Evolutionary conservation across 2,113 vertebrate species (phyloP), one percentile per base, ranked within the genome.

Genomic region (Australoheros scitulus): DNA sequence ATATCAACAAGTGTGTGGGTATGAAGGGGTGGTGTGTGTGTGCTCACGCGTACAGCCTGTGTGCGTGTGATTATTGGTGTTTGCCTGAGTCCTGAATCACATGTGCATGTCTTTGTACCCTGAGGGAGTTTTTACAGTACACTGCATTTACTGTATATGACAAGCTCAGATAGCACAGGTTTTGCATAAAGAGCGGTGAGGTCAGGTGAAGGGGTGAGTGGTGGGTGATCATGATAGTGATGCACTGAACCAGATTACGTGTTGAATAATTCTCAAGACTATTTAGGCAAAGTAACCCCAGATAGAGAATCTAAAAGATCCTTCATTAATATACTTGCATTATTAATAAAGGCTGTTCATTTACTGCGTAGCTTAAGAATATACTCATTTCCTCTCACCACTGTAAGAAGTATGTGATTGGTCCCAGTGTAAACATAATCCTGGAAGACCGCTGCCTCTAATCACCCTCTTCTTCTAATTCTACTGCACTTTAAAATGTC

Each of bases 61-160:
- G 11, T 68, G 47, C 61, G 76, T 22, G 38, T 65, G 76, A 29
- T 80, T 52, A 32, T 18, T 79, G 59, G 76, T 55, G 63, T 77
- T 65, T 87, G 82, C 38, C 55, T 14, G 59, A 36, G 70, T 82
- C 76, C 80, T 79, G 61, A 80, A 75, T 85, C n/a, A 59, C 74
- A 90, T 86, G 81, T 81, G 78, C 85, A 83, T 87, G 81, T 79
- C 82, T 6, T 26, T 70, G 7, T 50, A 38, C 79, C 87, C 81
- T 34, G 1, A 32, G 87, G 87, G 77, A 61, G 65, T 5, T 34
- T 41, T 58, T 64, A 56, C 77, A 72, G 79, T 82, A 87, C 56
- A 79, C 41, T 65, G 75, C 87, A 88, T 88, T 89, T 90, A 92
- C 81, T 83, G 89, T 83, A 88, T 61, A 83, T 91, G 75, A 86